Conservation (phyloP, 2,888 invertebrate genomes). For the Cerastis leucographa region DNA sequence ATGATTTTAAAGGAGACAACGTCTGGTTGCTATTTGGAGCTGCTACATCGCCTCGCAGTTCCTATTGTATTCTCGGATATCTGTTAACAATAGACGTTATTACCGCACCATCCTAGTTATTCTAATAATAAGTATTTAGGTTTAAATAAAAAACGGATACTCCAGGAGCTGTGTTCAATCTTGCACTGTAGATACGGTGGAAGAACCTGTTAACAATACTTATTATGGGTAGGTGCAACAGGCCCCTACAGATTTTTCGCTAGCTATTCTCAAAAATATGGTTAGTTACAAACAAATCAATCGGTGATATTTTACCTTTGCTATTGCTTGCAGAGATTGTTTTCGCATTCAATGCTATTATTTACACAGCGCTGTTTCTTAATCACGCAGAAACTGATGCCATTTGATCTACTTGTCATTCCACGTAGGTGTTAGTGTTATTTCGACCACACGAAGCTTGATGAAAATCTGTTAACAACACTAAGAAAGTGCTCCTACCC, state of each 20-base stretch:
- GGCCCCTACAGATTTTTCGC: not conserved
- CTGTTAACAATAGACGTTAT: conserved; percentile 57
- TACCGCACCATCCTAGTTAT: conserved; percentile 35
- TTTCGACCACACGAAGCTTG: conserved; percentile 32
- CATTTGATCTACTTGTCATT: conserved; percentile 32
- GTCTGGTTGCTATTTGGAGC: not conserved
- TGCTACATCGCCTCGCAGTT: not conserved
- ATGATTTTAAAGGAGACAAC: not conserved
- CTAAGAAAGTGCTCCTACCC: conserved; percentile 17
- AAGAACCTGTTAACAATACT: conserved; percentile 32
- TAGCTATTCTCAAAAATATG: conserved; percentile 18
- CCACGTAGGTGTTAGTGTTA: conserved; percentile 12
- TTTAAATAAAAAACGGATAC: conserved; percentile 3
- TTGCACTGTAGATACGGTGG: conserved; percentile 2
- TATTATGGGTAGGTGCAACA: conserved; percentile 16
- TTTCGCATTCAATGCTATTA: conserved; percentile 6
- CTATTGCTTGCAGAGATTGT: conserved; percentile 18
- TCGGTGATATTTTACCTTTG: conserved; percentile 42
- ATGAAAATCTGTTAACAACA: conserved; percentile 49
- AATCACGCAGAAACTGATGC: conserved; percentile 11
- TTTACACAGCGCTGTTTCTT: conserved; percentile 21
- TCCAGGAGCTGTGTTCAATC: not conserved
- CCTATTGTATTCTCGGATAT: not conserved
- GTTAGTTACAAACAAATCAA: not conserved
- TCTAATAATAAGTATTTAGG: not conserved